A percentile compares a stretch with the other conserved stretches of the same genome.
phyloP scores from a whole-genome alignment of 2,797 vertebrate genomes.

The Schizothorax lantsangensis region DNA sequence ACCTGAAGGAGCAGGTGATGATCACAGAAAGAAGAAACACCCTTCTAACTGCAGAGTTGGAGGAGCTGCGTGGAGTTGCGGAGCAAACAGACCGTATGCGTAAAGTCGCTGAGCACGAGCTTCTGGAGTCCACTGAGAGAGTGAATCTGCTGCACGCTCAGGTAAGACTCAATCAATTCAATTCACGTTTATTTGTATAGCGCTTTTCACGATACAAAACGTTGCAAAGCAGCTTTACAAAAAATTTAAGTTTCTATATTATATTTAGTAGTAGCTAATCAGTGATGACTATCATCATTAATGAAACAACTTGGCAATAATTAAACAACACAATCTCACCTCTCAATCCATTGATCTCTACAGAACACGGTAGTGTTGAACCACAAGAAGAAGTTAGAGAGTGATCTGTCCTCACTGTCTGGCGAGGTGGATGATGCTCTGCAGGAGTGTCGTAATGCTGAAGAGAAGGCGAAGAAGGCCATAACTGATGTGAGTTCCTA shows the following conservation, averaged over 20 bases:
- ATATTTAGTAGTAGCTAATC: not conserved
- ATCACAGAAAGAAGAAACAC: constrained; percentile 85
- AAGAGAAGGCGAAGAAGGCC: constrained; percentile 89
- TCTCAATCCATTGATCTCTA: not conserved
- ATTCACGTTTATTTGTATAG: not conserved
- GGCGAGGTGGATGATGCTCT: constrained; percentile 80
- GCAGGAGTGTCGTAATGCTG: constrained; percentile 81
- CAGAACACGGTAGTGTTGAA: constrained; percentile 85
- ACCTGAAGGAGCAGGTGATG: constrained; percentile 85
- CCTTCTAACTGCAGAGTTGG: constrained; percentile 83
- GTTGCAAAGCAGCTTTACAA: too few relatives aligned
- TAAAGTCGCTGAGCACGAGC: constrained; percentile 87
- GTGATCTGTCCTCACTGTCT: constrained; percentile 79
- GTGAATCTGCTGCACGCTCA: constrained; percentile 86
- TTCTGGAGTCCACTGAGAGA: constrained; percentile 86
- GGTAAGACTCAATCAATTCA: constrained; percentile 70
- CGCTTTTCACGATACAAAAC: not conserved
- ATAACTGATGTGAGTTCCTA: constrained; percentile 81
- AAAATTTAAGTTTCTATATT: not conserved
- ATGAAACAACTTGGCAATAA: not conserved
- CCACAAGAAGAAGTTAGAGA: constrained; percentile 88
- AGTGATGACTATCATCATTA: not conserved
- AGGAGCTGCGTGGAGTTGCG: constrained; percentile 82
- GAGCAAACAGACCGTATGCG: constrained; percentile 86
- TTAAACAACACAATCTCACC: not conserved